Conservation (phyloP, 2,113 vertebrate genomes). For the Alligator sinensis region DNA sequence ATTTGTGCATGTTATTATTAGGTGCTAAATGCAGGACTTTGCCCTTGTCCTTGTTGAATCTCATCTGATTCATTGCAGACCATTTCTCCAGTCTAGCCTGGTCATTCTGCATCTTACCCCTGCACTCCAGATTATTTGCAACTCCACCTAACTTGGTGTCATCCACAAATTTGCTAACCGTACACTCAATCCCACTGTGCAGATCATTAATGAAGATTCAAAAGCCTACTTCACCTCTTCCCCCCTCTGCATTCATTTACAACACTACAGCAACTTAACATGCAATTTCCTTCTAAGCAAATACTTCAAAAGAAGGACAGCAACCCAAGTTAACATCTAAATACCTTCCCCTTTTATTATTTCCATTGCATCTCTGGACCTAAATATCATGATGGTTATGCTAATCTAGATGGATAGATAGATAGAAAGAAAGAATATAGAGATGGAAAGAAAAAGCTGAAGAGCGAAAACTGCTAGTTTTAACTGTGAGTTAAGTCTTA, state of each 20-base stretch:
- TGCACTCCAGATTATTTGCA: too few species aligned
- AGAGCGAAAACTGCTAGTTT: slow-evolving; percentile 30
- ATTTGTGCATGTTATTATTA: too few species aligned
- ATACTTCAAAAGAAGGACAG: neutral
- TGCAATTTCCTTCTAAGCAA: neutral
- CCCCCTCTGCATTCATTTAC: neutral
- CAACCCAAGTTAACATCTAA: neutral
- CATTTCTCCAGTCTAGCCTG: too few species aligned
- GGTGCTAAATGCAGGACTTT: too few species aligned
- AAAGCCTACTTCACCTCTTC: neutral
- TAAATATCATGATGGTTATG: neutral
- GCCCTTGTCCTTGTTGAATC: too few species aligned
- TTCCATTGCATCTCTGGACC: neutral
- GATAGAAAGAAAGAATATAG: neutral
- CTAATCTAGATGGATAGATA: slow-evolving; percentile 1
- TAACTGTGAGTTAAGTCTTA: neutral
- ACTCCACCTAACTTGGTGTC: too few species aligned
- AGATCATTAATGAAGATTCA: too few species aligned
- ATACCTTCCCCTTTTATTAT: neutral
- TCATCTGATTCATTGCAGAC: too few species aligned
- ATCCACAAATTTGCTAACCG: too few species aligned
- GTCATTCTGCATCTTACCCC: too few species aligned
- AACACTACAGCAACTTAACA: neutral
- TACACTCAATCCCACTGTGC: too few species aligned
- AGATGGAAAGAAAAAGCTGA: slow-evolving; percentile 22